Percentiles rank a stretch among this genome's conserved stretches.
phyloP scores from a whole-genome alignment of 2,888 invertebrate species.

The Leptodirus hochenwartii region DNA sequence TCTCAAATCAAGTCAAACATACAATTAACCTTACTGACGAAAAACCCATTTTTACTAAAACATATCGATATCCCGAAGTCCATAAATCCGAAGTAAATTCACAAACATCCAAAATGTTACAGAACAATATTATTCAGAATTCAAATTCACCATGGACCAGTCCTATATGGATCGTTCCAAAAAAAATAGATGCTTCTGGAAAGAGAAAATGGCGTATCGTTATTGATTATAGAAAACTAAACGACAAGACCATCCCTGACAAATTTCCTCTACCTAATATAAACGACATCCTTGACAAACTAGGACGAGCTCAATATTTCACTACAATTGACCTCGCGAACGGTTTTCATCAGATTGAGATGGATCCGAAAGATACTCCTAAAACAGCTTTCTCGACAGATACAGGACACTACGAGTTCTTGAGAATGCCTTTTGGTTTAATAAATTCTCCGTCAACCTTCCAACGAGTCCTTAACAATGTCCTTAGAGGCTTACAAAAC shows the following conservation, averaged over 20 bases:
- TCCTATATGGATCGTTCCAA: slow-evolving; percentile 21
- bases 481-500: slow-evolving; percentile 10
- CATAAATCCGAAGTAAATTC: slow-evolving; percentile 16
- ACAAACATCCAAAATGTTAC: slow-evolving; percentile 17
- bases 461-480: slow-evolving; percentile 13
- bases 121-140: slow-evolving; percentile 18
- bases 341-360: slow-evolving; percentile 15
- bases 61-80: slow-evolving; percentile 13
- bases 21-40: slow-evolving; percentile 5
- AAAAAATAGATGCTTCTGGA: slow-evolving; percentile 16
- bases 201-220: slow-evolving; percentile 14
- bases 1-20: slow-evolving; percentile 15
- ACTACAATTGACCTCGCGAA: slow-evolving; percentile 13
- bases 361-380: slow-evolving; percentile 11
- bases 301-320: slow-evolving; percentile 10
- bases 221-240: slow-evolving; percentile 15
- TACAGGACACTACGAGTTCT: slow-evolving; percentile 14
- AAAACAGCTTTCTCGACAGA: slow-evolving; percentile 15
- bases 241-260: slow-evolving; percentile 17
- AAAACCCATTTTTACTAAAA: slow-evolving; percentile 10
- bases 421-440: slow-evolving; percentile 14
- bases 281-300: slow-evolving; percentile 16
- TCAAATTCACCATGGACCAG: slow-evolving; percentile 20
- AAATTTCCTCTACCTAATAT: slow-evolving; percentile 19
- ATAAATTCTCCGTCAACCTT: slow-evolving; percentile 14